Percentiles rank a stretch among this genome's conserved stretches.
These are phyloP conservation scores for Hyphantria cunea DNA, from an alignment of 1,140 invertebrate species.

Conservation along the genomic window DNA sequence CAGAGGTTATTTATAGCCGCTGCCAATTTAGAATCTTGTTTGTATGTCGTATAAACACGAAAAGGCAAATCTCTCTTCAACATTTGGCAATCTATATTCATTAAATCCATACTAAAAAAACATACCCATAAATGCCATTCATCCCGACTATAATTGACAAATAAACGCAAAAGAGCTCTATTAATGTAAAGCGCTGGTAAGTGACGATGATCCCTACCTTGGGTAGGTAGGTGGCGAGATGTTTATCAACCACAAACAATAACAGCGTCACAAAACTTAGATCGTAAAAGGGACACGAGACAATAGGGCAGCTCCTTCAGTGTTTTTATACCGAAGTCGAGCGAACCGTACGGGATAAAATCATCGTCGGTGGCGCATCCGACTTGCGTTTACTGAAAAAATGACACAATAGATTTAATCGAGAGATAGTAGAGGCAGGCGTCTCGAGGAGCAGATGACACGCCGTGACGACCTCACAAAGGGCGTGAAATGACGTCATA, in stretches of 20 bases:
- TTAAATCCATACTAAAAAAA: slow-evolving; percentile 63
- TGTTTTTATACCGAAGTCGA: slow-evolving; percentile 74
- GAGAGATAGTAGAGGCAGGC: slow-evolving; percentile 75
- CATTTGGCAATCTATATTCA: slow-evolving; percentile 58
- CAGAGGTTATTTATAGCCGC: slow-evolving; percentile 64
- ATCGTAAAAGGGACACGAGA: slow-evolving; percentile 78
- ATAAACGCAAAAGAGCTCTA: slow-evolving; percentile 63
- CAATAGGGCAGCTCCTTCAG: slow-evolving; percentile 72
- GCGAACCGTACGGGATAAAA: slow-evolving; percentile 71
- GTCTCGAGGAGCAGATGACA: slow-evolving; percentile 80
- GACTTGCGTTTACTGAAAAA: slow-evolving; percentile 71
- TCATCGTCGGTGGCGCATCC: slow-evolving; percentile 80
- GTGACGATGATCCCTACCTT: slow-evolving; percentile 77
- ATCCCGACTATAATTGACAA: slow-evolving; percentile 65
- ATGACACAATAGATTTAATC: slow-evolving; percentile 81
- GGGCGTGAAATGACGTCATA: slow-evolving; percentile 81
- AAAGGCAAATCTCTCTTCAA: slow-evolving; percentile 48
- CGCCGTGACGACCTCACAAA: slow-evolving; percentile 78
- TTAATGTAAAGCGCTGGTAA: slow-evolving; percentile 68
- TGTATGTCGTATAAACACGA: slow-evolving; percentile 43
- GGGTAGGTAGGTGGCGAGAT: slow-evolving; percentile 68
- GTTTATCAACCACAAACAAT: slow-evolving; percentile 81
- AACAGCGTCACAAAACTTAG: slow-evolving; percentile 77
- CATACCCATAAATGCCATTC: slow-evolving; percentile 68
- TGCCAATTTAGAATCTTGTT: slow-evolving; percentile 59